phyloP scores from a whole-genome alignment of 2,113 vertebrate genomes.

The Clinocottus analis region DNA sequence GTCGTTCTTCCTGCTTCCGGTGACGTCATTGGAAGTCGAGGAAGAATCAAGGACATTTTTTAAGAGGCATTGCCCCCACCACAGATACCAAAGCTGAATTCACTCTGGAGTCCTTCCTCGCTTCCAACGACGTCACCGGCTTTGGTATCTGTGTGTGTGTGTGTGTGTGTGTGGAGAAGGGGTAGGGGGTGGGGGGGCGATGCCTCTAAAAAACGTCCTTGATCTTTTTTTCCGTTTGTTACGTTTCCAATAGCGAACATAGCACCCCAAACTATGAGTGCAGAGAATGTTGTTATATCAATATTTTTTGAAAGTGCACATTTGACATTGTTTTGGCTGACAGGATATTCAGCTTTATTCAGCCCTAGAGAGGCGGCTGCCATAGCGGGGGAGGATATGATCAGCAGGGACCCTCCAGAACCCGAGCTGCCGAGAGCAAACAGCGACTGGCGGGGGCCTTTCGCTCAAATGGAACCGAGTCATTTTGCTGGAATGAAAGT shows the following conservation, averaged over 20 bases:
- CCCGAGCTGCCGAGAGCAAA: too few relatives aligned
- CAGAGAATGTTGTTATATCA: not conserved
- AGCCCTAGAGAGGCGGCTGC: not conserved
- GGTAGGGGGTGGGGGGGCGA: too few relatives aligned
- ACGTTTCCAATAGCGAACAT: not conserved
- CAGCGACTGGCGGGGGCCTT: not conserved
- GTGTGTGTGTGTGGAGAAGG: too few relatives aligned
- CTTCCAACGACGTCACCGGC: too few relatives aligned
- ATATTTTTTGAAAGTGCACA: not conserved
- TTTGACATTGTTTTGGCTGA: not conserved
- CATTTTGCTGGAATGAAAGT: not conserved
- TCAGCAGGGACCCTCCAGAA: too few relatives aligned
- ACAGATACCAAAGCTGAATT: too few relatives aligned
- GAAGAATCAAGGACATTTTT: too few relatives aligned
- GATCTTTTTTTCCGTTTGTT: not conserved
- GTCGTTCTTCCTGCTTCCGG: not conserved
- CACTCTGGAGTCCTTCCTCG: too few relatives aligned
- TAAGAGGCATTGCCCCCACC: too few relatives aligned
- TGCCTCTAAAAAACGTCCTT: not conserved
- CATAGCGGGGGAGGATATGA: not conserved
- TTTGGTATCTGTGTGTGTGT: not conserved
- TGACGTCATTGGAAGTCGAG: not conserved
- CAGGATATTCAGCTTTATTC: not conserved
- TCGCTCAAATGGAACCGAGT: not conserved
- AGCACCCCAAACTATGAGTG: not conserved